These are phyloP conservation scores for Alentia gelatinosa DNA, from an alignment of 2,888 invertebrate species.

Conservation along the genomic window DNA sequence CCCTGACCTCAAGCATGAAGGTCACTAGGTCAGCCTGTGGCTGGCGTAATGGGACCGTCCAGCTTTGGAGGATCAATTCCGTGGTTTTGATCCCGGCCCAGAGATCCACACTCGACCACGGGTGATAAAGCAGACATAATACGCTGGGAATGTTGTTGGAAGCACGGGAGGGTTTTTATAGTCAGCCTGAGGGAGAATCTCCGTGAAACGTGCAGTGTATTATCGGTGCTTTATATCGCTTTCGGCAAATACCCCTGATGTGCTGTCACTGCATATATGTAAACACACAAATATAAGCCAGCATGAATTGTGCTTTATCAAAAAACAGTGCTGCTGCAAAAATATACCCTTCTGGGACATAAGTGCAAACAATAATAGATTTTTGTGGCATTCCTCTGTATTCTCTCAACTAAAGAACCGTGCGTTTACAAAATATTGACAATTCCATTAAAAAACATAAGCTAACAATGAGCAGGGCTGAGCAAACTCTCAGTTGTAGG, in stretches of 20 bases:
- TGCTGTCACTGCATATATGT: too few relatives aligned
- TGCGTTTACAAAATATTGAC: slow-evolving; percentile 1
- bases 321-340: too few relatives aligned
- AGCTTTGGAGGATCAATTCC: neutral
- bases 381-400: too few relatives aligned
- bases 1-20: neutral
- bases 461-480: neutral
- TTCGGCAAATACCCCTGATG: too few relatives aligned
- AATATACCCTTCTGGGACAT: too few relatives aligned
- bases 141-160: neutral
- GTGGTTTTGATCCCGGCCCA: neutral
- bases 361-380: too few relatives aligned
- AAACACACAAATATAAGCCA: too few relatives aligned
- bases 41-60: neutral
- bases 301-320: too few relatives aligned
- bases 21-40: neutral
- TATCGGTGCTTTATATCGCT: too few relatives aligned
- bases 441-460: neutral
- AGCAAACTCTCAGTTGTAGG: neutral
- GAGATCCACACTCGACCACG: neutral
- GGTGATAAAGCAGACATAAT: neutral
- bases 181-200: too few relatives aligned
- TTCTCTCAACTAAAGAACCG: too few relatives aligned
- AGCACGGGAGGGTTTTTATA: neutral
- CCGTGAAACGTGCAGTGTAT: too few relatives aligned